Conservation (phyloP, 2,888 invertebrate genomes). For the Scelioninae gen. 1 region DNA sequence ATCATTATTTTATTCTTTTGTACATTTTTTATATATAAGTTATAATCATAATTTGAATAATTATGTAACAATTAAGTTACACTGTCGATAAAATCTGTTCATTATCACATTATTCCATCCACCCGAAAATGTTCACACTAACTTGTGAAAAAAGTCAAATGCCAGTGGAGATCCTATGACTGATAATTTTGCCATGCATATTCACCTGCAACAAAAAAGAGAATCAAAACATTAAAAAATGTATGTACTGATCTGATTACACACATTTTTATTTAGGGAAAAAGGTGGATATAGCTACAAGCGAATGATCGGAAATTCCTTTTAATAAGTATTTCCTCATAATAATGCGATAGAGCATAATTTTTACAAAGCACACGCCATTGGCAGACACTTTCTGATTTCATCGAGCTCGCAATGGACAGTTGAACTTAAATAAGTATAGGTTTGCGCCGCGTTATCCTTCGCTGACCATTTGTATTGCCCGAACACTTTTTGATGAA, state of each 20-base stretch:
- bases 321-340: conserved; percentile 56
- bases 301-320: conserved; percentile 39
- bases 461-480: conserved; percentile 29
- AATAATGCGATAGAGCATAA: conserved; percentile 31
- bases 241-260: conserved; percentile 40
- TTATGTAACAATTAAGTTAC: conserved; percentile 21
- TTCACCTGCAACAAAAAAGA: conserved; percentile 60
- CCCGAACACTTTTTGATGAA: conserved; percentile 10
- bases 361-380: conserved; percentile 28
- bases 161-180: conserved; percentile 23
- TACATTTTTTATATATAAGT: too few species aligned
- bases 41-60: too few species aligned
- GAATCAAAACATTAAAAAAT: conserved; percentile 8
- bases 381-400: conserved; percentile 54
- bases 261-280: conserved; percentile 18
- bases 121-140: conserved; percentile 23
- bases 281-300: conserved; percentile 32
- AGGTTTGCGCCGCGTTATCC: conserved; percentile 30
- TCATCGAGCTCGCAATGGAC: conserved; percentile 35
- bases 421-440: conserved; percentile 16
- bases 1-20: too few species aligned
- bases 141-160: background rate
- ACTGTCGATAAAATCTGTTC: conserved; percentile 31
- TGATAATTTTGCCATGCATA: conserved; percentile 26
- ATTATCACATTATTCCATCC: conserved; percentile 31